A percentile compares a stretch with the other conserved stretches of the same genome.
phyloP scores from a whole-genome alignment of 2,888 invertebrate species.

The Drosophila falleni region DNA sequence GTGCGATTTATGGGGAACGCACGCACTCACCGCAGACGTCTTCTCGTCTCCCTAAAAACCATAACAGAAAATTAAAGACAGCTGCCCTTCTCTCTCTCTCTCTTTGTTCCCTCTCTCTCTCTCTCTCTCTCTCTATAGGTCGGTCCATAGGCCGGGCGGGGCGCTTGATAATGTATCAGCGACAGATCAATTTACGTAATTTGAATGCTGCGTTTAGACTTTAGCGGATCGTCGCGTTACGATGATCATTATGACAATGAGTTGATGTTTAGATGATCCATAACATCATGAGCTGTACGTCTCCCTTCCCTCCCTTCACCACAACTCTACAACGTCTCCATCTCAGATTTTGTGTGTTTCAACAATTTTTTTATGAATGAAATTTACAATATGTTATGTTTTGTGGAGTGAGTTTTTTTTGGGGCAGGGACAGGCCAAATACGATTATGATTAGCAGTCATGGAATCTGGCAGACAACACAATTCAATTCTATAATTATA shows the following conservation, averaged over 20 bases:
- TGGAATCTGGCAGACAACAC: constrained; percentile 17
- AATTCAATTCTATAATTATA: constrained; percentile 30
- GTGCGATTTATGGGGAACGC: constrained; percentile 42
- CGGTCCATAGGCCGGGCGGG: constrained; percentile 4
- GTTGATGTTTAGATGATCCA: constrained; percentile 42
- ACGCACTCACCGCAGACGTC: constrained; percentile 34
- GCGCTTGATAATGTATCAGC: constrained; percentile 53
- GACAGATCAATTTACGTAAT: constrained; percentile 71
- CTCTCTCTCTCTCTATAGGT: neutral
- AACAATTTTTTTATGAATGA: constrained; percentile 54
- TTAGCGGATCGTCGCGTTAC: constrained; percentile 13
- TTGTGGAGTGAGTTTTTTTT: neutral
- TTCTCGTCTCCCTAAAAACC: neutral
- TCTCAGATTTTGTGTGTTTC: constrained; percentile 2
- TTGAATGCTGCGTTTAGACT: constrained; percentile 58
- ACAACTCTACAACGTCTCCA: neutral
- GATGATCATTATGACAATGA: constrained; percentile 57
- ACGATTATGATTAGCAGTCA: constrained; percentile 22
- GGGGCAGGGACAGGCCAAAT: constrained; percentile 35
- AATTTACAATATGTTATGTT: constrained; percentile 28
- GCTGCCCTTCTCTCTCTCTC: constrained; percentile 14
- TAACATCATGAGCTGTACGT: constrained; percentile 6
- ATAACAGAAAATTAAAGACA: constrained; percentile 23
- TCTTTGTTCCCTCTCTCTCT: neutral
- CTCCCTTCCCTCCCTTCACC: neutral